Evolutionary conservation across 2,797 vertebrate genomes (phyloP).

Genomic region (Pseudochromis fuscus): DNA sequence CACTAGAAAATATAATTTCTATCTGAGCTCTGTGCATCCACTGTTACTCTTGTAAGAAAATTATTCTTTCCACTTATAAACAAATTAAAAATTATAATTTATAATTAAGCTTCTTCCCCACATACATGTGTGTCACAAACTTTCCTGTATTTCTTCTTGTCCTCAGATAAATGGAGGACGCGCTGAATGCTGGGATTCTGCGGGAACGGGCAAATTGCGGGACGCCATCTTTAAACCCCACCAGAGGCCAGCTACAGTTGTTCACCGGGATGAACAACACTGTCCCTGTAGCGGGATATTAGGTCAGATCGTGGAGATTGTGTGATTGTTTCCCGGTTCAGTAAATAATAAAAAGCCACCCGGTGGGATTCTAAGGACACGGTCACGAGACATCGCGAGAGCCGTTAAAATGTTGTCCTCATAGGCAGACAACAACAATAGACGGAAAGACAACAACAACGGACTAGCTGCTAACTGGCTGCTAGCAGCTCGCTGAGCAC

Average conservation of each 20-base stretch:
- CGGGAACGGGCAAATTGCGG: constrained; percentile 74
- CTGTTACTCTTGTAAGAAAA: not conserved
- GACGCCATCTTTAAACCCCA: constrained; percentile 91
- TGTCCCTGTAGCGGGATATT: constrained; percentile 58
- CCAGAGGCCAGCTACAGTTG: constrained; percentile 80
- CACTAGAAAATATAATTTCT: not conserved
- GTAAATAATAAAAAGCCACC: constrained; percentile 30
- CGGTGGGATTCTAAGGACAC: constrained; percentile 48
- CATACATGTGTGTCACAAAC: constrained; percentile 7
- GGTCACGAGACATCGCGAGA: constrained; percentile 36
- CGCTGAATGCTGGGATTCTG: constrained; percentile 85
- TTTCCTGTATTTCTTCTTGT: constrained; percentile 39
- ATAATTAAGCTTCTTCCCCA: not conserved
- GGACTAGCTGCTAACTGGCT: constrained; percentile 73
- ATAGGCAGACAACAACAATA: constrained; percentile 80
- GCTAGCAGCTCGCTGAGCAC: constrained; percentile 66
- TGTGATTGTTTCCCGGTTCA: constrained; percentile 35
- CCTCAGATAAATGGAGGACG: constrained; percentile 48
- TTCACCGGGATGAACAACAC: constrained; percentile 79
- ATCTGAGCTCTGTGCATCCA: not conserved
- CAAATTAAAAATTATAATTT: not conserved
- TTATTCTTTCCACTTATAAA: not conserved
- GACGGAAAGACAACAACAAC: constrained; percentile 84
- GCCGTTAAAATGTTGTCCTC: constrained; percentile 62
- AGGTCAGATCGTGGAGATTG: constrained; percentile 52